Conservation (phyloP, 2,888 invertebrate species). For the Nebria salina region DNA sequence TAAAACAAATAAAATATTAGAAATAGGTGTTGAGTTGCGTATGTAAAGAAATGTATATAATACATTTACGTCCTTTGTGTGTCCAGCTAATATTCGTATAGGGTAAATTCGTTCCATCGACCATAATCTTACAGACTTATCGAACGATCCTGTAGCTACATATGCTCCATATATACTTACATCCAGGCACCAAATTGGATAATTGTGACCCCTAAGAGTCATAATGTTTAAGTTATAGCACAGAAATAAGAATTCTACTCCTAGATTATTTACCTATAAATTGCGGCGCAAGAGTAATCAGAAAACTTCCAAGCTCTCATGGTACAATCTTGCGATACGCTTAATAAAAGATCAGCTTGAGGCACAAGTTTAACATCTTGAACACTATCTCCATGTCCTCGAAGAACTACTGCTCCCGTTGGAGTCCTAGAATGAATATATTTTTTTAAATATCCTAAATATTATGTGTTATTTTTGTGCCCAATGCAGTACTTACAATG, state of each 20-base stretch:
- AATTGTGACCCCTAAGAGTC: conserved; percentile 78
- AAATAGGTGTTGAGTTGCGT: background rate
- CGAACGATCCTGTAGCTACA: conserved; percentile 83
- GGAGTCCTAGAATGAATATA: conserved; percentile 62
- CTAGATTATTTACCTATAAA: conserved; percentile 68
- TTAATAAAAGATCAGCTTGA: conserved; percentile 73
- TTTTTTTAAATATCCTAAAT: background rate
- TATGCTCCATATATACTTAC: conserved; percentile 74
- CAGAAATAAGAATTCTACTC: background rate
- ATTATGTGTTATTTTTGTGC: background rate
- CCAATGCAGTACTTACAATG: conserved; percentile 20
- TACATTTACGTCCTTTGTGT: conserved; percentile 88
- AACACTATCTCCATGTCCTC: conserved; percentile 79
- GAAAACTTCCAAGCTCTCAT: conserved; percentile 79
- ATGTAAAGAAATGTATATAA: conserved; percentile 54
- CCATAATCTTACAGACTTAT: conserved; percentile 85
- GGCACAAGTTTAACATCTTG: conserved; percentile 73
- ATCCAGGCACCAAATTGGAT: conserved; percentile 90
- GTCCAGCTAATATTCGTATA: conserved; percentile 86
- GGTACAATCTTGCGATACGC: conserved; percentile 79
- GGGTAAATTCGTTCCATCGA: conserved; percentile 82
- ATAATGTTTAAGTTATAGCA: background rate
- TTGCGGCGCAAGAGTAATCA: conserved; percentile 74
- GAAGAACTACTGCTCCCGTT: conserved; percentile 70
- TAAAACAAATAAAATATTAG: conserved; percentile 48